These are phyloP conservation scores for Lepidocyrtinus sp. DNA, from an alignment of 2,888 invertebrate genomes.

Conservation along the genomic window DNA sequence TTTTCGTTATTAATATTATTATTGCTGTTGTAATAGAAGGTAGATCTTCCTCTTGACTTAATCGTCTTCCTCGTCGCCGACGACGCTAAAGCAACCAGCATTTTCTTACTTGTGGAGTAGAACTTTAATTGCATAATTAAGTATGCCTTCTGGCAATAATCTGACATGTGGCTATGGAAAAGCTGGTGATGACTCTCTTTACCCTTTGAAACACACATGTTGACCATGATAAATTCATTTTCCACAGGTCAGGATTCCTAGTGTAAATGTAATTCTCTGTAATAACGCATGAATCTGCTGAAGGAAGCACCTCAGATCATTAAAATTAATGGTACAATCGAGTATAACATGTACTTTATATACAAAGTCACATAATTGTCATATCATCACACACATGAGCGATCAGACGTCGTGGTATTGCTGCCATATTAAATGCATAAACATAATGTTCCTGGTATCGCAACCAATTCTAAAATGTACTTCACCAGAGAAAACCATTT, in stretches of 20 bases:
- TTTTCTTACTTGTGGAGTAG: conserved; percentile 46
- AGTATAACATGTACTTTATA: background rate
- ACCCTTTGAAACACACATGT: conserved; percentile 21
- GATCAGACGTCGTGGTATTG: conserved; percentile 30
- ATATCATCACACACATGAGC: conserved; percentile 57
- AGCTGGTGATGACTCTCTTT: conserved; percentile 8
- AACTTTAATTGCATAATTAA: conserved; percentile 60
- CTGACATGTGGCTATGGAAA: conserved; percentile 14
- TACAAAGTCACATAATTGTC: conserved; percentile 1
- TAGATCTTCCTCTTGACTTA: conserved; percentile 12
- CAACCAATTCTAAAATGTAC: too few relatives aligned
- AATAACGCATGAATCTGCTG: conserved; percentile 16
- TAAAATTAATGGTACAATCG: background rate
- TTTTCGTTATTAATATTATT: conserved; percentile 18
- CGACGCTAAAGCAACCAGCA: conserved; percentile 24
- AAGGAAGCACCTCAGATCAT: conserved; percentile 33
- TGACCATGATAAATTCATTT: conserved; percentile 31
- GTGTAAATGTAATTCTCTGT: conserved; percentile 30
- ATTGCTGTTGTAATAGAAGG: background rate
- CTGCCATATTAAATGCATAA: too few relatives aligned
- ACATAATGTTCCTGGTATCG: too few relatives aligned
- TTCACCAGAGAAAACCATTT: too few relatives aligned
- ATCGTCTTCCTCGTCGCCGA: background rate
- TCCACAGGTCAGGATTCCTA: conserved; percentile 22
- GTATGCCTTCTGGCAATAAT: conserved; percentile 50